These are phyloP conservation scores for Simalia tracyae DNA, from an alignment of 2,797 vertebrate genomes.

Conservation along the genomic window DNA sequence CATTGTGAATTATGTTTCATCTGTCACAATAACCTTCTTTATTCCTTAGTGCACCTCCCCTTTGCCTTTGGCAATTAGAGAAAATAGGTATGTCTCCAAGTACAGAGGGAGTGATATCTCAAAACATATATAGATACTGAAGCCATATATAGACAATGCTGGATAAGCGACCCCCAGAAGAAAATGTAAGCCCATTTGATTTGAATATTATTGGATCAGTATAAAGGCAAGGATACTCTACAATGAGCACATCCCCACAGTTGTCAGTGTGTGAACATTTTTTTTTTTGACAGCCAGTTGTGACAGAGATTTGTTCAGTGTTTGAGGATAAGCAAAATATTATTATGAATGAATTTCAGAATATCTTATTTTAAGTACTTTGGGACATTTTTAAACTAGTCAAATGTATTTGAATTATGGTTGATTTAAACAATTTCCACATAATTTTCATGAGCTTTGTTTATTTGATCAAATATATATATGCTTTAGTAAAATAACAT, in stretches of 20 bases:
- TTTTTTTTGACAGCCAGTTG: conserved; percentile 40
- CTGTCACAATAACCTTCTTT: conserved; percentile 80
- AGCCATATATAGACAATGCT: conserved; percentile 58
- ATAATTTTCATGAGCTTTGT: conserved; percentile 17
- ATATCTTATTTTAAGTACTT: conserved; percentile 27
- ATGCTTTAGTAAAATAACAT: not conserved
- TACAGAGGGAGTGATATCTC: conserved; percentile 66
- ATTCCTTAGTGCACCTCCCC: conserved; percentile 75
- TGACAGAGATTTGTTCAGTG: conserved; percentile 52
- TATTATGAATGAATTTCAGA: conserved; percentile 46
- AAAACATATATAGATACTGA: conserved; percentile 66
- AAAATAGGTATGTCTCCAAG: conserved; percentile 77
- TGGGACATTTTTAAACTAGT: not conserved
- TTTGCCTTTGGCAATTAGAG: conserved; percentile 78
- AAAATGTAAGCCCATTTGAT: conserved; percentile 58
- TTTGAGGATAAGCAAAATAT: conserved; percentile 60
- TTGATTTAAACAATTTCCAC: conserved; percentile 25
- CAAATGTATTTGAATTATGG: conserved; percentile 14
- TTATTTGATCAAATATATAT: not conserved
- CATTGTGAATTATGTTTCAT: conserved; percentile 81
- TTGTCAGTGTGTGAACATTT: conserved; percentile 51
- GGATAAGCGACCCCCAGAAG: conserved; percentile 68
- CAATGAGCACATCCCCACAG: conserved; percentile 47
- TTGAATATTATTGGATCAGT: conserved; percentile 48
- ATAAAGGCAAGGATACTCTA: conserved; percentile 52